Evolutionary conservation across 2,113 vertebrate species (phyloP).

Genomic region (Tragelaphus buxtoni): DNA sequence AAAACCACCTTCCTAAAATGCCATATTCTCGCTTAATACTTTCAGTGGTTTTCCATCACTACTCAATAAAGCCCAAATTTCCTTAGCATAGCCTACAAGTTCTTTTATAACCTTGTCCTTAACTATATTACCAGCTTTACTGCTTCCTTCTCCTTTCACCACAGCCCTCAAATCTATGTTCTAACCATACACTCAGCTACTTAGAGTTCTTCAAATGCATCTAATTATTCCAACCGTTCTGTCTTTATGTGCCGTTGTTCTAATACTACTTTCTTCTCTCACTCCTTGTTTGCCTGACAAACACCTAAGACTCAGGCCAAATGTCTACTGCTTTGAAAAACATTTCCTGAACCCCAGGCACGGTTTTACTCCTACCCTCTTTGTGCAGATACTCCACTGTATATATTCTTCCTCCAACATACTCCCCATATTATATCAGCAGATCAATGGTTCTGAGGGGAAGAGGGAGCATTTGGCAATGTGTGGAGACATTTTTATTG

Average conservation of each 20-base stretch:
- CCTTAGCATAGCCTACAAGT: not conserved
- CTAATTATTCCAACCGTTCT: not conserved
- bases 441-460: not conserved
- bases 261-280: not conserved
- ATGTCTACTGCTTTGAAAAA: not conserved
- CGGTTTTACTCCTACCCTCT: not conserved
- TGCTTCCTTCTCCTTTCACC: constrained; percentile 5
- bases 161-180: not conserved
- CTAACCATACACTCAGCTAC: not conserved
- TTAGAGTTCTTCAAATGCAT: not conserved
- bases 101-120: not conserved
- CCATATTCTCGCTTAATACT: not conserved
- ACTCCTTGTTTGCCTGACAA: not conserved
- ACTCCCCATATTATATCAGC: not conserved
- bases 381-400: not conserved
- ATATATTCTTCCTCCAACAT: not conserved
- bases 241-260: not conserved
- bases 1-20: not conserved
- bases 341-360: not conserved
- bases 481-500: not conserved
- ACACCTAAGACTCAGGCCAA: not conserved
- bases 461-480: not conserved
- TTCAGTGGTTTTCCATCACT: not conserved
- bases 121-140: not conserved
- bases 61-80: not conserved